Base-by-base conservation (phyloP, 1,140 invertebrate genomes). In the Meloidogyne hapla region DNA sequence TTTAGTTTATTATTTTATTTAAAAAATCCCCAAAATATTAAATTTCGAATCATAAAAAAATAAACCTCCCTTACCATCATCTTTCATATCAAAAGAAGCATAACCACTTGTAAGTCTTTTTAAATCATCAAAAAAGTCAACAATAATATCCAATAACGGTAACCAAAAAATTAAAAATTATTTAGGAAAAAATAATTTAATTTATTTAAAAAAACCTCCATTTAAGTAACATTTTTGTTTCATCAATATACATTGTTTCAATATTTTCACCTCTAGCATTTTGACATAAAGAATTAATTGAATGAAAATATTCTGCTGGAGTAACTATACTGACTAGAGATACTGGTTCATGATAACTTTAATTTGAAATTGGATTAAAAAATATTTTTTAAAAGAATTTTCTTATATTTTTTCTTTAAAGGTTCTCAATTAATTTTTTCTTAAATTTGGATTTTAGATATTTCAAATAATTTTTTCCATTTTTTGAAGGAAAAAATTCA, bases 71-170 rank as follows among this genome's bases (percentile, higher is more conserved):
- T 93, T 97, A 18, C 92, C 94, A 85, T 91, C 87, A 88, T 96
- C 93, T 89, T 98, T 94, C 88, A 98, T 98, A 89, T 98, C 95
- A 89, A 99, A 98, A 88, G 94, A 96, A 12, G 94, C 95, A 89
- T 94, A 98, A 13, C 96, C 96, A 1, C 94, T 96, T 2, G 76
- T 84, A 15, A 80, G 15, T 69, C 74, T 56, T 68, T 86, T 99
- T 0, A 99, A 88, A 28, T 91, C 89, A 88, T 98, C 95, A 88
- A 96, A 95, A 88, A 99, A 98, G 85, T 98, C 94, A 3, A 96
- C 86, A 2, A 98, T 92, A 33, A 99, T 92, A 90, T 99, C 96
- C 87, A 92, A 93, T 2, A 98, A 87, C 10, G 96, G 96, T 42
- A 99, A 88, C 18, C 48, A 56, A 56, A 45, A 45, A 56, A 15